A percentile compares a stretch with the other conserved stretches of the same genome.
Conservation (phyloP, 2,797 vertebrate species). For the Myiotriccus ornatus region DNA sequence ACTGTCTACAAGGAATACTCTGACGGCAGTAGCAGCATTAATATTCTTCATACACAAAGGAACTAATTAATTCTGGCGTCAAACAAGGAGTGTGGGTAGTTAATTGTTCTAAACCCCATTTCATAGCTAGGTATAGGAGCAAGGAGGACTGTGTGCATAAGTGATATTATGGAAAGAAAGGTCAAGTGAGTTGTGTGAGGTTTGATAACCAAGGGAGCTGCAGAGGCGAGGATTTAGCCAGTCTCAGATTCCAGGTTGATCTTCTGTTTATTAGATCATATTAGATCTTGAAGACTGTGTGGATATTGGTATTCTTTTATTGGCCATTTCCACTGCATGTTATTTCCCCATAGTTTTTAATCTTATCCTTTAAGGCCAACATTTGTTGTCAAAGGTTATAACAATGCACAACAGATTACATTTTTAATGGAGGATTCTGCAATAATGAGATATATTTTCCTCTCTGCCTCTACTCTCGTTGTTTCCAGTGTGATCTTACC, state of each 20-base stretch:
- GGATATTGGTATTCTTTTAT: background rate
- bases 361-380: background rate
- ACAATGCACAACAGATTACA: background rate
- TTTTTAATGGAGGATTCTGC: background rate
- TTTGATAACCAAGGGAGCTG: background rate
- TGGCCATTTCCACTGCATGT: background rate
- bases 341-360: conserved; percentile 6
- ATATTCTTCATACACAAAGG: background rate
- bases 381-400: background rate
- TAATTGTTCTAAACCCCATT: conserved; percentile 1
- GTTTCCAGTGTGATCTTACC: background rate
- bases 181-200: background rate
- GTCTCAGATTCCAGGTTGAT: background rate
- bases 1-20: conserved; percentile 3
- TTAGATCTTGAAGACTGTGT: background rate
- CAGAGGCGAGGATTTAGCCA: background rate
- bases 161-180: background rate
- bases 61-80: conserved; percentile 38
- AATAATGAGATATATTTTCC: background rate
- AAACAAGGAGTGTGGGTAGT: background rate
- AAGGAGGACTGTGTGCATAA: background rate
- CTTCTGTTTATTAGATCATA: conserved; percentile 28
- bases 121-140: background rate
- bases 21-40: background rate
- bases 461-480: background rate